Evolutionary conservation across 1,140 invertebrate species (phyloP).

Genomic region (Yoshiicerus persimilis): DNA sequence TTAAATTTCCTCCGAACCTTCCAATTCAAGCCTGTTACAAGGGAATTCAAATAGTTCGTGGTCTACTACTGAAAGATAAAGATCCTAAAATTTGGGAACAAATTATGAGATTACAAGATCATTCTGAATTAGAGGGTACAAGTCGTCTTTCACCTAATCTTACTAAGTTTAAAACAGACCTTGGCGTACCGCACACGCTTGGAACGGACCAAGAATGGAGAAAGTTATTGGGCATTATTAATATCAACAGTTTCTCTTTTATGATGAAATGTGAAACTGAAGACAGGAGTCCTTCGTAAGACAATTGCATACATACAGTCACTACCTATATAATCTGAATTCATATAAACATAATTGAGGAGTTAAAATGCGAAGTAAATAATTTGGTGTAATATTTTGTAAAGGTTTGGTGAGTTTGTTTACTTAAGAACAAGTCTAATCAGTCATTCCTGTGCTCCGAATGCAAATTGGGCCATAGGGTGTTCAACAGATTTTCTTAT

Average conservation of each 20-base stretch:
- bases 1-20: conserved; percentile 23
- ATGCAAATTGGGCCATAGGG: conserved; percentile 26
- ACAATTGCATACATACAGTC: not conserved
- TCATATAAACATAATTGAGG: not conserved
- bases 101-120: conserved; percentile 25
- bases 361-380: not conserved
- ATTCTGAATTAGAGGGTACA: not conserved
- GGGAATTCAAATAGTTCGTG: conserved; percentile 30
- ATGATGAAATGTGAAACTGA: conserved; percentile 35
- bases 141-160: not conserved
- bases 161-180: conserved; percentile 16
- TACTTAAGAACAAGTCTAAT: conserved; percentile 28
- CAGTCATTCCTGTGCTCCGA: conserved; percentile 32
- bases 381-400: not conserved
- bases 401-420: conserved; percentile 25
- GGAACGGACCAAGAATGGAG: not conserved
- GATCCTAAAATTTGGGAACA: conserved; percentile 14
- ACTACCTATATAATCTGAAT: not conserved
- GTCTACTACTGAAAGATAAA: conserved; percentile 7
- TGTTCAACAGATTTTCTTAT: conserved; percentile 20
- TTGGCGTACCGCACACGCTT: not conserved
- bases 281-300: conserved; percentile 29
- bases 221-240: conserved; percentile 26
- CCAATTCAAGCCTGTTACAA: conserved; percentile 27
- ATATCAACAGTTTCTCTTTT: conserved; percentile 32